A percentile compares a stretch with the other conserved stretches of the same genome.
These are phyloP conservation scores for Crotalus viridis DNA, from an alignment of 2,113 vertebrate genomes.

Conservation along the genomic window DNA sequence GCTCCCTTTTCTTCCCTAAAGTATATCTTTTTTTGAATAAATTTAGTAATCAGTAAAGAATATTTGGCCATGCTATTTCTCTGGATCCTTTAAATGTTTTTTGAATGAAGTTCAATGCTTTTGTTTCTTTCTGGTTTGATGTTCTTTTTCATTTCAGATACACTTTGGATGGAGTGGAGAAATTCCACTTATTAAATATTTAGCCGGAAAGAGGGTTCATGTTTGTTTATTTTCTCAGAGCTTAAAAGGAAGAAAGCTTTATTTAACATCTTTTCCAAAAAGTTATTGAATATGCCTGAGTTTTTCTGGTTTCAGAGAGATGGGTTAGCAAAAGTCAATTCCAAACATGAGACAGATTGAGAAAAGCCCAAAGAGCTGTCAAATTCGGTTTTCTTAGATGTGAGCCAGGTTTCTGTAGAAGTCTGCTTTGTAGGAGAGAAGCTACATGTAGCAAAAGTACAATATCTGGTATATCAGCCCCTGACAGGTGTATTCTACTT, in stretches of 20 bases:
- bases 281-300: background rate
- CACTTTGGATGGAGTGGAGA: background rate
- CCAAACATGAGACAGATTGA: background rate
- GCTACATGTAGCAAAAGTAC: background rate
- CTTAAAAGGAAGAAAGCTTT: background rate
- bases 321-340: slow-evolving; percentile 11
- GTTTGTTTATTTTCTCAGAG: slow-evolving; percentile 12
- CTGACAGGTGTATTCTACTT: background rate
- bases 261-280: background rate
- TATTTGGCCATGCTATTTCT: background rate
- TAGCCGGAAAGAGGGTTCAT: background rate
- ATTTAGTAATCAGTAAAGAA: background rate
- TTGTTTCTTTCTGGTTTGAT: background rate
- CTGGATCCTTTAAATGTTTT: background rate
- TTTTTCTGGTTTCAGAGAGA: background rate
- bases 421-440: slow-evolving; percentile 1
- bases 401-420: background rate
- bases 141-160: background rate
- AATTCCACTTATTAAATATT: background rate
- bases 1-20: background rate
- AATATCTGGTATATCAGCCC: background rate
- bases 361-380: background rate
- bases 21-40: background rate
- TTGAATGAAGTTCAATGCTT: background rate
- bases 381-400: slow-evolving; percentile 2